Conservation (phyloP, 2,797 vertebrate genomes). For the Podarcis lilfordi region DNA sequence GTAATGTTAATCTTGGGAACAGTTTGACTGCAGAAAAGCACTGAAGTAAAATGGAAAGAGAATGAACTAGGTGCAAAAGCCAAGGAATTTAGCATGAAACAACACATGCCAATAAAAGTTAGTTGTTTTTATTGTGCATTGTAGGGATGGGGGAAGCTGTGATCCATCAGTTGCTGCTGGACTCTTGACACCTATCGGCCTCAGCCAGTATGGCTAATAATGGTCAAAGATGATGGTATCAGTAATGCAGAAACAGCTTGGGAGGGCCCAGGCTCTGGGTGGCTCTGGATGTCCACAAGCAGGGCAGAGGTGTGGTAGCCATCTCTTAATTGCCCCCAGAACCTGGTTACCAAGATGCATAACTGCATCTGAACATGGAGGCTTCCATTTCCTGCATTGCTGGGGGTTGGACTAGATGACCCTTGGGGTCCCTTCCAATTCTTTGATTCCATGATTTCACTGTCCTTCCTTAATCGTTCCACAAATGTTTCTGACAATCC, state of each 20-base stretch:
- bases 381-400: too few relatives aligned
- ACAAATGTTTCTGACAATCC: not conserved
- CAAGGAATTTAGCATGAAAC: not conserved
- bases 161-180: not conserved
- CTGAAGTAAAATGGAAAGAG: not conserved
- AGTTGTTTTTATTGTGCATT: not conserved
- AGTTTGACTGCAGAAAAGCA: not conserved
- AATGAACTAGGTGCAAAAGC: not conserved
- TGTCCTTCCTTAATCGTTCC: not conserved
- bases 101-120: not conserved
- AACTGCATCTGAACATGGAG: not conserved
- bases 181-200: not conserved
- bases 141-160: not conserved
- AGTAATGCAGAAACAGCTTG: not conserved
- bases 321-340: not conserved
- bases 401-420: too few relatives aligned
- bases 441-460: too few relatives aligned
- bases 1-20: not conserved
- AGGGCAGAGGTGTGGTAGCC: too few relatives aligned
- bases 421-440: too few relatives aligned
- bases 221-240: not conserved
- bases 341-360: not conserved
- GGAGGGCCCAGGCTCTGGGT: not conserved
- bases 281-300: not conserved
- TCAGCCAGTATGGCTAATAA: not conserved